Conservation (phyloP, 2,113 vertebrate species). For the Dipodomys ordii region DNA sequence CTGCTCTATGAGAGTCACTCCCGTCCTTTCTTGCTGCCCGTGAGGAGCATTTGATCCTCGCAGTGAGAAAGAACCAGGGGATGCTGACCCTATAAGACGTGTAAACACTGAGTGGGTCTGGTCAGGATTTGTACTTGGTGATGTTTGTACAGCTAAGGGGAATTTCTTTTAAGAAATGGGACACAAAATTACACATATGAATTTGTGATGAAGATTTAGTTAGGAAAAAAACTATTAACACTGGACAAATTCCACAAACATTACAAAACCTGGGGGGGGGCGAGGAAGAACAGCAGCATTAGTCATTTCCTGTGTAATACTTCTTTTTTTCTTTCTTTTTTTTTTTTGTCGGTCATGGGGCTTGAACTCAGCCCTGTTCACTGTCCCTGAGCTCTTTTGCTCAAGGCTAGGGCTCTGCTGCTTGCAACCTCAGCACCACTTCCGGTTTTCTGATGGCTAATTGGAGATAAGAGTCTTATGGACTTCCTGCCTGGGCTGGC, state of each 20-base stretch:
- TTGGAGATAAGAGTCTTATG: no score
- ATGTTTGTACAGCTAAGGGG: not conserved
- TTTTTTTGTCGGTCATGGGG: no score
- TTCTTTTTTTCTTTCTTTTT: no score
- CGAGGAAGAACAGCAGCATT: no score
- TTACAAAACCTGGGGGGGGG: not conserved
- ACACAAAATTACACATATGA: not conserved
- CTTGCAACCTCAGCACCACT: no score
- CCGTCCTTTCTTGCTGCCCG: not conserved
- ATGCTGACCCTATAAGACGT: not conserved
- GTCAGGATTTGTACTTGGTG: not conserved
- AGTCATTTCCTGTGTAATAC: no score
- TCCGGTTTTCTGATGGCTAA: no score
- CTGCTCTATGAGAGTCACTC: not conserved
- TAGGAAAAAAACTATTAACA: constrained; percentile 2
- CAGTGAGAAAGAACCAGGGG: not conserved
- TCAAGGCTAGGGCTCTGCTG: no score
- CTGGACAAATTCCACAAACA: not conserved
- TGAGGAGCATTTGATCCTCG: not conserved
- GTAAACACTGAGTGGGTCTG: not conserved
- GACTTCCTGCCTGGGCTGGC: no score
- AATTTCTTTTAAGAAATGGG: constrained; percentile 18
- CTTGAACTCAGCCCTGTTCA: no score
- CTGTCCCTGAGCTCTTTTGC: no score
- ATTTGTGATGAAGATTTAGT: not conserved